phyloP scores from a whole-genome alignment of 1,140 invertebrate genomes.

The Colletes latitarsis region DNA sequence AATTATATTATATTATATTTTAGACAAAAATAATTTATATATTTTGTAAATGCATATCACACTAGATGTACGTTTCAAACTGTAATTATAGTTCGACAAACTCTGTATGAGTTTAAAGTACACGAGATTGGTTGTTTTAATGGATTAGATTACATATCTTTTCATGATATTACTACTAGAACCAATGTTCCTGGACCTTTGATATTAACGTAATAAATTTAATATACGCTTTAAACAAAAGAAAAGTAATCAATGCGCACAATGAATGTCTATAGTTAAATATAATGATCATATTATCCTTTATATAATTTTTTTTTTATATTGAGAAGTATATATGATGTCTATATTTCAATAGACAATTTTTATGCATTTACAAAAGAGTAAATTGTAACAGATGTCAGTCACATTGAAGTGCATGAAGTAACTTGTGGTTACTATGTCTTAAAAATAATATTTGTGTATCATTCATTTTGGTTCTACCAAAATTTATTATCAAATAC shows the following conservation, averaged over 20 bases:
- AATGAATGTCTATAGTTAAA: conserved; percentile 10
- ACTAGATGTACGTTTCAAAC: neutral
- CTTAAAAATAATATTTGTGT: neutral
- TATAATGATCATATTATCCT: conserved; percentile 10
- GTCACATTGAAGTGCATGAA: neutral
- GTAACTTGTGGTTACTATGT: neutral
- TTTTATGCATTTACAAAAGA: neutral
- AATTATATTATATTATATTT: neutral
- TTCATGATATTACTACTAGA: neutral
- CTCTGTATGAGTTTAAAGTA: conserved; percentile 3
- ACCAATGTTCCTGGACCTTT: conserved; percentile 44
- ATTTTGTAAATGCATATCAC: neutral
- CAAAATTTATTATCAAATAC: neutral
- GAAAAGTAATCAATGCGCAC: conserved; percentile 6
- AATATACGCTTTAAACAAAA: conserved; percentile 23
- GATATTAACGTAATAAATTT: conserved; percentile 35
- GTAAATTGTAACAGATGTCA: neutral
- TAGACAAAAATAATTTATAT: conserved; percentile 19
- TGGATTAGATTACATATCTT: conserved; percentile 3
- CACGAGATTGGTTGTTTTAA: conserved; percentile 2
- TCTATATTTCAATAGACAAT: neutral
- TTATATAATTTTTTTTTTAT: neutral
- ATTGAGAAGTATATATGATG: neutral
- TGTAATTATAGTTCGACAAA: neutral
- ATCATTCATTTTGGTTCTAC: conserved; percentile 14